A percentile compares a stretch with the other conserved stretches of the same genome.
These are phyloP conservation scores for Drosophila setifemur DNA, from an alignment of 1,140 invertebrate species.

Conservation along the genomic window DNA sequence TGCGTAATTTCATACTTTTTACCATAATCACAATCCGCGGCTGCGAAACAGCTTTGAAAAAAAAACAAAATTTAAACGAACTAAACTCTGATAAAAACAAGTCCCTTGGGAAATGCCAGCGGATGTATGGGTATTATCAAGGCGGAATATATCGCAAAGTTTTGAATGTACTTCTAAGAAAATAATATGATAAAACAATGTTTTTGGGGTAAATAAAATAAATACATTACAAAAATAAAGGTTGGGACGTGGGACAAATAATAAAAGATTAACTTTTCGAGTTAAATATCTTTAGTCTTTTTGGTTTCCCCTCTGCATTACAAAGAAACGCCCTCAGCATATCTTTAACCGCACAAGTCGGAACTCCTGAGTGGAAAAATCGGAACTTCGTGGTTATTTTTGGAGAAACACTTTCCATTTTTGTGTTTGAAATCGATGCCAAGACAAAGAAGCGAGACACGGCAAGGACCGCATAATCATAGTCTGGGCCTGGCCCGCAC, in stretches of 20 bases:
- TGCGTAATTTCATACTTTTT: slow-evolving; percentile 22
- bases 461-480: slow-evolving; percentile 44
- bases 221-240: too few species aligned
- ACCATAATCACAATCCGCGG: slow-evolving; percentile 10
- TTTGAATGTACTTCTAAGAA: neutral
- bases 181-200: neutral
- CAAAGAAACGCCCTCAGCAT: neutral
- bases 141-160: neutral
- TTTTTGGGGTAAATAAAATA: too few species aligned
- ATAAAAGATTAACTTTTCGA: too few species aligned
- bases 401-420: slow-evolving; percentile 52
- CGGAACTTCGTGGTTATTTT: slow-evolving; percentile 1
- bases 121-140: slow-evolving; percentile 34
- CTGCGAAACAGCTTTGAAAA: neutral
- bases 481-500: slow-evolving; percentile 5
- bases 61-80: neutral
- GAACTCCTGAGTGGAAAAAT: neutral
- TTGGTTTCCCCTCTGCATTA: too few species aligned
- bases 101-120: slow-evolving; percentile 15
- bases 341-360: neutral
- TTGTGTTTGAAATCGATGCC: slow-evolving; percentile 21
- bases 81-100: slow-evolving; percentile 22
- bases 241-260: too few species aligned
- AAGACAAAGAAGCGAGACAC: slow-evolving; percentile 10
- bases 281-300: too few species aligned